These are phyloP conservation scores for Rhagoletis pomonella DNA, from an alignment of 1,140 invertebrate species.

Conservation along the genomic window DNA sequence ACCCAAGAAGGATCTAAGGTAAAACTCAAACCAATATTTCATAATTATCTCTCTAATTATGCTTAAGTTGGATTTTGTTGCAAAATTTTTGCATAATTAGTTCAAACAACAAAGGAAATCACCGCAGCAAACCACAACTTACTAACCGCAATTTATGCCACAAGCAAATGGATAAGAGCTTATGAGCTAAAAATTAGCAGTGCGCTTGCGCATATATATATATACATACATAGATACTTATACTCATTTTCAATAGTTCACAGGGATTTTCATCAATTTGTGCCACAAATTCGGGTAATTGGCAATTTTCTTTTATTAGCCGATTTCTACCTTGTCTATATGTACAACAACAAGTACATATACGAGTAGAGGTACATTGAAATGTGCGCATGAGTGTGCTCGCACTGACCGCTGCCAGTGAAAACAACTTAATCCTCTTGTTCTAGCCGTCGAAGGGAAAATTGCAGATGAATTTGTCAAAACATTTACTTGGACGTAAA, in stretches of 20 bases:
- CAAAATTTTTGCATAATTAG: not conserved
- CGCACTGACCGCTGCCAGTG: constrained; percentile 34
- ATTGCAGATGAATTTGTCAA: constrained; percentile 45
- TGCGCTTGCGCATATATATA: not conserved
- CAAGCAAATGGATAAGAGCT: not conserved
- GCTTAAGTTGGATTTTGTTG: no score
- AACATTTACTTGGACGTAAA: constrained; percentile 27
- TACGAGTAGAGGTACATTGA: no score
- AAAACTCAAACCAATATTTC: not conserved
- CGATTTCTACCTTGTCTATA: not conserved
- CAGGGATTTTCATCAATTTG: constrained; percentile 44
- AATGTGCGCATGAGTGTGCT: not conserved
- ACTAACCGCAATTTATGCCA: not conserved
- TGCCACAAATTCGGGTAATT: constrained; percentile 47
- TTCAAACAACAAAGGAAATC: not conserved
- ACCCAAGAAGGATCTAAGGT: not conserved
- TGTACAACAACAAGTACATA: no score
- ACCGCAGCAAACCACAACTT: not conserved
- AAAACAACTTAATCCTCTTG: constrained; percentile 50
- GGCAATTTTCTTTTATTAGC: constrained; percentile 51
- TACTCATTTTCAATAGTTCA: constrained; percentile 1
- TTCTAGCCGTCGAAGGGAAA: not conserved
- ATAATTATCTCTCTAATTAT: constrained; percentile 10
- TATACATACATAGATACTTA: not conserved
- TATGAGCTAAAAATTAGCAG: not conserved